Base-by-base conservation (phyloP, 1,140 invertebrate species). In the Drosophila ficusphila region DNA sequence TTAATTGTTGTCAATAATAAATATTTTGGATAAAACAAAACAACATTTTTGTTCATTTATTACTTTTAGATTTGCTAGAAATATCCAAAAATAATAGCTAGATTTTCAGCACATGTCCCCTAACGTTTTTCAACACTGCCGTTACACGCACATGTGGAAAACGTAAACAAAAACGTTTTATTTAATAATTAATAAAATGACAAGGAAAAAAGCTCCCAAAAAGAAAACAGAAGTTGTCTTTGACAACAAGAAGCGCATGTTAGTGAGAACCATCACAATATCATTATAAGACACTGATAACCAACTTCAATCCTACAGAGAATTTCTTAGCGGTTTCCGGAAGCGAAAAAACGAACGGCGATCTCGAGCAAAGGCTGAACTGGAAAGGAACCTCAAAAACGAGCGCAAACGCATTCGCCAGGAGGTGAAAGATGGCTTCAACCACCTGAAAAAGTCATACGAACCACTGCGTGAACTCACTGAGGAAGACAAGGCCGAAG, bases 261-360 rank as follows among this genome's bases (percentile, higher is more conserved):
- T 92, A 90, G 83, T 83, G 42, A 33, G 11, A 5, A 31, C 19
- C 6, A 34, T 60, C 25, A 5, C 4, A 9, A 4, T 27, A 21
- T 21, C 9, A 12, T 4, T 16, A 39, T 0, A 1, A 2, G 1
- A 4, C 11, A 9, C 12, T 47, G 27, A 31, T 14, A 2, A 2
- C 16, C 0, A 0, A 6, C 9, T 1, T 12, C 11, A 2, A 21
- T 33, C 48, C 71, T 72, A 6, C 64, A 94, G 94, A 90, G 95
- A 96, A 33, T 96, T 95, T 89, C 91, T 96, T 27, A 94, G 94
- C 56, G 96, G 96, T 4, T 96, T 96, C 91, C 95, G 93, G 36
- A 96, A 96, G 91, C 92, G 96, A 68, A 96, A 96, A 89, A 76
- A 95, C 14, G 93, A 95, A 88, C 92, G 95, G 53, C 94, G 94